phyloP scores from a whole-genome alignment of 2,113 vertebrate genomes.

The Cacatua alba region DNA sequence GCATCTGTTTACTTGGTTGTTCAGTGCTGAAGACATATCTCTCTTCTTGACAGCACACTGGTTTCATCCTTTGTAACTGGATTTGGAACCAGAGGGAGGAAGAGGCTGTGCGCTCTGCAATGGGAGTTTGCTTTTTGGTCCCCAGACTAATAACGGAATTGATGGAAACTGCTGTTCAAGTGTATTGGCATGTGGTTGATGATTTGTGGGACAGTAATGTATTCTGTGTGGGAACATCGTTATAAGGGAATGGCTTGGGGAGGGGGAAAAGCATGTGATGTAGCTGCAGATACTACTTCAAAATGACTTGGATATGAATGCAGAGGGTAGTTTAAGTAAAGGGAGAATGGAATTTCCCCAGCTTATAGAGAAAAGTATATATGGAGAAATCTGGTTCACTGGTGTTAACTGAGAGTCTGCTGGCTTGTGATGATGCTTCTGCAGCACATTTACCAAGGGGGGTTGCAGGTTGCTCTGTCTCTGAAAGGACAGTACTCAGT shows the following conservation, averaged over 20 bases:
- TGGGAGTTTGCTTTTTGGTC: neutral
- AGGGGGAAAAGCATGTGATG: neutral
- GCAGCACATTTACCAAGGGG: neutral
- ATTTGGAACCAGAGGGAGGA: neutral
- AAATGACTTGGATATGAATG: neutral
- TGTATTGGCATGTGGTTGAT: neutral
- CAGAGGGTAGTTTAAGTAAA: neutral
- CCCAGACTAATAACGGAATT: neutral
- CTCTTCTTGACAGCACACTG: neutral
- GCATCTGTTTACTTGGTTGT: constrained; percentile 40
- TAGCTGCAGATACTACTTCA: neutral
- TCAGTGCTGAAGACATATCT: neutral
- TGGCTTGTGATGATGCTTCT: neutral
- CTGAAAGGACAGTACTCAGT: constrained; percentile 1
- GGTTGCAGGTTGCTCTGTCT: neutral
- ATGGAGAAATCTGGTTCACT: neutral
- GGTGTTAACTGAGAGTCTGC: neutral
- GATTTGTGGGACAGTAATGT: constrained; percentile 2
- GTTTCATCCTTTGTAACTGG: neutral
- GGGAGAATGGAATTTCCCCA: neutral
- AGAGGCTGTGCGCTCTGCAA: neutral
- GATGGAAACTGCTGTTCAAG: neutral
- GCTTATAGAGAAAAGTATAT: neutral
- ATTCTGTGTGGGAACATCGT: neutral
- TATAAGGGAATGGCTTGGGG: neutral